Evolutionary conservation across 2,888 invertebrate genomes (phyloP).

Genomic region (Hypercompe scribonia): DNA sequence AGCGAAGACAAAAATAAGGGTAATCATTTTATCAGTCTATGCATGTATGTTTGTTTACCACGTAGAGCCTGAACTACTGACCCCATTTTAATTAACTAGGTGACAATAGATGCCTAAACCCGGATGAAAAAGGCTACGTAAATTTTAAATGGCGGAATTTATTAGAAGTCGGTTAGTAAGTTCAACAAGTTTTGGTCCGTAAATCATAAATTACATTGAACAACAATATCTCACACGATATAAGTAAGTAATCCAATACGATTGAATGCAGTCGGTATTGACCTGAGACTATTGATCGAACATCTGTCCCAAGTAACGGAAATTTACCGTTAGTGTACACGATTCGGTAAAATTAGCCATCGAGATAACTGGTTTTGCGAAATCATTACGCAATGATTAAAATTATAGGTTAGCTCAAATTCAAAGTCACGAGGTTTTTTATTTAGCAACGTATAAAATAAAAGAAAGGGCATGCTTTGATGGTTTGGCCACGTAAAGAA

Average conservation of each 20-base stretch:
- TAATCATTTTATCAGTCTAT: no score
- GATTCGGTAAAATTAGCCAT: slow-evolving; percentile 38
- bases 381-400: not conserved
- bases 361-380: slow-evolving; percentile 13
- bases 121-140: no score
- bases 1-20: no score
- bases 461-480: no score
- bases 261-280: slow-evolving; percentile 29
- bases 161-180: no score
- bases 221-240: slow-evolving; percentile 23
- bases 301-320: slow-evolving; percentile 51
- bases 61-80: no score
- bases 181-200: no score
- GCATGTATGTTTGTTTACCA: no score
- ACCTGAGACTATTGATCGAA: slow-evolving; percentile 29
- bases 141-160: no score
- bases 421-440: not conserved
- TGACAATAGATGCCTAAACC: no score
- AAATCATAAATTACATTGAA: not conserved
- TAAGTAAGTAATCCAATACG: slow-evolving; percentile 43
- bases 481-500: no score
- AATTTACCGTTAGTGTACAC: slow-evolving; percentile 36
- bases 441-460: not conserved
- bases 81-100: no score
- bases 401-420: not conserved